Conservation (phyloP, 2,113 vertebrate species). For the Glaucidium brasilianum region DNA sequence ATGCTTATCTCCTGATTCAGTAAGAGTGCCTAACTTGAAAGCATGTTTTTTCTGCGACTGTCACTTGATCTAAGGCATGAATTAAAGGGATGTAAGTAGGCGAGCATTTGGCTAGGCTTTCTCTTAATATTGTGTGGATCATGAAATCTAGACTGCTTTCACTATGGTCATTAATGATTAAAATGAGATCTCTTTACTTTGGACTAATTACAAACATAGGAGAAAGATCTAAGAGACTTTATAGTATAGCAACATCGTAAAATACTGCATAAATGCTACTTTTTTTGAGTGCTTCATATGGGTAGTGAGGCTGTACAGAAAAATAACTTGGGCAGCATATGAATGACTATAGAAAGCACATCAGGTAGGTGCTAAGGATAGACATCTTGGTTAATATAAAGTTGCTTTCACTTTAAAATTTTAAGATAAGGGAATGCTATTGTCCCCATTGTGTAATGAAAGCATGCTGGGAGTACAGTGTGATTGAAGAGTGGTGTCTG, state of each 20-base stretch:
- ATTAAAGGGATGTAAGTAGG: background rate
- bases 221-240: background rate
- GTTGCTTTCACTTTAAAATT: background rate
- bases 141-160: background rate
- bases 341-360: background rate
- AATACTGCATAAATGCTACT: background rate
- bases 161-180: background rate
- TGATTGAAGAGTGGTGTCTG: background rate
- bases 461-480: background rate
- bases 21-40: background rate
- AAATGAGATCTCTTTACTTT: background rate
- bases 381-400: background rate
- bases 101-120: background rate
- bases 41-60: background rate
- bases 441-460: background rate
- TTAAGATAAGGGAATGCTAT: background rate
- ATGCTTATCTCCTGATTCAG: background rate
- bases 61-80: background rate
- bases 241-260: background rate
- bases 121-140: background rate
- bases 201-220: background rate
- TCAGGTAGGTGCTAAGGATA: background rate
- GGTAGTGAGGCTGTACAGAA: background rate
- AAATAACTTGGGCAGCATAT: background rate
- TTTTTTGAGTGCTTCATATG: background rate